Base-by-base conservation (phyloP, 2,888 invertebrate species). In the Branchellion lobata region DNA sequence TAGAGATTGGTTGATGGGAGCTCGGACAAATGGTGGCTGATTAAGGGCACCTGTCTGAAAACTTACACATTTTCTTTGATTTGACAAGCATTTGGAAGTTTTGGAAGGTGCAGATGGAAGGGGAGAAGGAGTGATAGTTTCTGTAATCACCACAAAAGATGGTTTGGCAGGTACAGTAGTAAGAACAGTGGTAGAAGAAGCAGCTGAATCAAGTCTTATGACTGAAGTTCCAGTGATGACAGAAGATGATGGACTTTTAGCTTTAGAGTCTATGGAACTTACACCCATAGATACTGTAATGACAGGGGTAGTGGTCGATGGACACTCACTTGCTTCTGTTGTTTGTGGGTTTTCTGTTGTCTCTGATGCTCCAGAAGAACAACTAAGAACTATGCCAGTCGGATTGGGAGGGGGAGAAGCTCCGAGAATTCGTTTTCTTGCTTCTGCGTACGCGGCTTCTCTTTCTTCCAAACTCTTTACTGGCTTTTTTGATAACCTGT, bases 401-500 rank as follows among this genome's bases (percentile, higher is more conserved):
- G 75, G 47, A 33, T 1, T 27, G 5, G 65, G 65, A 65, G 77
- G 74, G 3, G 75, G 51, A 24, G 79, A 79, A 2, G 80, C 61
- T 8, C 96, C 96, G 84, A 96, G 89, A 88, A 96, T 96, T 86
- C 96, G 90, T 82, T 94, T 90, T 83, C 96, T 91, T 29, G 95
- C 95, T 87, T 95, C 93, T 21, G 95, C 95, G 86, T 96, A 96
- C 86, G 95, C 96, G 86, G 94, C 93, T 88, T 95, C 95, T 84
- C 96, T 90, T 90, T 96, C 86, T 82, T 88, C 86, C 69, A 87
- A 82, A 18, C 86, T 87, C 83, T 91, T 88, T 53, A 90, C 88
- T 72, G 86, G 61, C 65, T 65, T 77, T n/a, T 31, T 33, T 36
- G 36, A 65, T 24, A 27, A n/a, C n/a, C 53, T 34, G 34, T 73